These are phyloP conservation scores for Cyanoliseus patagonus DNA, from an alignment of 2,113 vertebrate genomes.

Conservation along the genomic window DNA sequence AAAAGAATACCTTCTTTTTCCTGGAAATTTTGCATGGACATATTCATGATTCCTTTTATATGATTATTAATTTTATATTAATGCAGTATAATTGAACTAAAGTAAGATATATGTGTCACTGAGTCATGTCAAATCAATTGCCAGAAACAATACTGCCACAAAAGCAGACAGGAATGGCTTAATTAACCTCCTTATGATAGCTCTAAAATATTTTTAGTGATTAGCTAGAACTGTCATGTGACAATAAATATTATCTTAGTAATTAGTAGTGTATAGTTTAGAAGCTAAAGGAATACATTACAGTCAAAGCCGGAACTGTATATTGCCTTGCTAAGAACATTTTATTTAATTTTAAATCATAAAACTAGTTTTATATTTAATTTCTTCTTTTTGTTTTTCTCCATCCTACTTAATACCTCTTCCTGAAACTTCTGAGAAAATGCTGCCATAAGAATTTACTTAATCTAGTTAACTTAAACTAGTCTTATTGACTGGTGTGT, in stretches of 20 bases:
- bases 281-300: background rate
- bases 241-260: background rate
- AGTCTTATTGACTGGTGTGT: background rate
- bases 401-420: background rate
- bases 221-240: background rate
- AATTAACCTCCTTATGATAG: background rate
- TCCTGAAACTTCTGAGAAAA: background rate
- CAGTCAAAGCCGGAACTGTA: background rate
- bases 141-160: background rate
- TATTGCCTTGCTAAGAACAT: background rate
- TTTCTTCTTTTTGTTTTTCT: background rate
- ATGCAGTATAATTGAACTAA: background rate
- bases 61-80: background rate
- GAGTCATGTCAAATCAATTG: accelerated
- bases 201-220: background rate
- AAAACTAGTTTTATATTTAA: background rate
- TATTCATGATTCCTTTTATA: background rate
- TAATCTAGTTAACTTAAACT: background rate
- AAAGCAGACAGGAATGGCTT: background rate
- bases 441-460: background rate
- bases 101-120: background rate
- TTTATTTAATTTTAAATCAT: background rate
- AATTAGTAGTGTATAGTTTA: background rate
- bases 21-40: background rate
- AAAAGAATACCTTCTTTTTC: background rate